phyloP scores from a whole-genome alignment of 2,888 invertebrate species.

The Dascillus cervinus region DNA sequence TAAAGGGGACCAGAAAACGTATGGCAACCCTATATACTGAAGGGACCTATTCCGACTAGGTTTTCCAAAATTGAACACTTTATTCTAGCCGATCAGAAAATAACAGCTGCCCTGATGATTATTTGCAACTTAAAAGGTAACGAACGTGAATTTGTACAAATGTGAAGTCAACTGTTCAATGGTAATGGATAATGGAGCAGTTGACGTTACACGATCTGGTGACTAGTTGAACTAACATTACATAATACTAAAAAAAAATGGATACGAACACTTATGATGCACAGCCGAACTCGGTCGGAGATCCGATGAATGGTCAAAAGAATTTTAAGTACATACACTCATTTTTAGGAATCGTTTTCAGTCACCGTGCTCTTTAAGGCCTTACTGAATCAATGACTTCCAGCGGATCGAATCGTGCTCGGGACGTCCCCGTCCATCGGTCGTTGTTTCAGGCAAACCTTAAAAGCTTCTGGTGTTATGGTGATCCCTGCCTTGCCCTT shows the following conservation, averaged over 20 bases:
- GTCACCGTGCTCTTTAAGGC: conserved; percentile 27
- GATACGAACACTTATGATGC: conserved; percentile 39
- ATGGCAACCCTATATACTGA: too few relatives aligned
- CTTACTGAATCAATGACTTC: conserved; percentile 38
- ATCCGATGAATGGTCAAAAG: conserved; percentile 23
- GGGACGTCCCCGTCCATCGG: conserved; percentile 41
- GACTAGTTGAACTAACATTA: conserved; percentile 29
- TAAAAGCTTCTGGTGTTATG: conserved; percentile 74
- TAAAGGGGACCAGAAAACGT: too few relatives aligned
- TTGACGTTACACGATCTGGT: conserved; percentile 22
- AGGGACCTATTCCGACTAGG: too few relatives aligned
- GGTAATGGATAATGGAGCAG: conserved; percentile 7
- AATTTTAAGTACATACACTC: conserved; percentile 17
- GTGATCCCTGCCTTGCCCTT: conserved; percentile 79
- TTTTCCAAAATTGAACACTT: too few relatives aligned
- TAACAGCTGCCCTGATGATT: conserved; percentile 14
- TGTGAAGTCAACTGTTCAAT: conserved; percentile 17
- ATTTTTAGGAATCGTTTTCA: conserved; percentile 25
- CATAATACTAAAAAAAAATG: conserved; percentile 28
- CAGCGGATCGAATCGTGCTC: conserved; percentile 43
- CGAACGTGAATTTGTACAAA: conserved; percentile 24
- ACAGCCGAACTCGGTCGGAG: conserved; percentile 40
- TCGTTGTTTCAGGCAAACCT: conserved; percentile 59
- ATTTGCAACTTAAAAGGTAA: conserved; percentile 20
- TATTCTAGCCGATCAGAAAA: conserved; percentile 8